A percentile compares a stretch with the other conserved stretches of the same genome.
Conservation (phyloP, 2,797 vertebrate species). For the Sphenopsis melanotis region DNA sequence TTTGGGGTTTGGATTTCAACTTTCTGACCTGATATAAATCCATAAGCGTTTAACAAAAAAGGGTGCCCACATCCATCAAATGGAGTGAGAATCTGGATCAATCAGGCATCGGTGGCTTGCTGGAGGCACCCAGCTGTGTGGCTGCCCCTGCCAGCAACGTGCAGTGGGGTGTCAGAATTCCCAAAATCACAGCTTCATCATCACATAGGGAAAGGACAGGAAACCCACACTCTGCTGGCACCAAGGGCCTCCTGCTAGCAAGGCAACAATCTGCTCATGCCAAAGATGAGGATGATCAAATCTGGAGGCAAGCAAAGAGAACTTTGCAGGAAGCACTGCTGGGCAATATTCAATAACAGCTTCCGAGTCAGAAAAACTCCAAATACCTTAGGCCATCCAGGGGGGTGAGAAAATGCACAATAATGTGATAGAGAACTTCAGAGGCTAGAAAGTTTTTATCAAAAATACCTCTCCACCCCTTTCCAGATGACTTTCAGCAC, state of each 20-base stretch:
- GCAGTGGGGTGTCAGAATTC: background rate
- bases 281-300: background rate
- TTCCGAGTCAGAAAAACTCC: background rate
- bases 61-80: accelerated
- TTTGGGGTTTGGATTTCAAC: background rate
- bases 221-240: accelerated
- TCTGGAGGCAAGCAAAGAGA: background rate
- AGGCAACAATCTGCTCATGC: background rate
- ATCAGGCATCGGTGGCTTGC: background rate
- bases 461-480: background rate
- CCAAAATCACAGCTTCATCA: background rate
- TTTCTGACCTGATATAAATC: background rate
- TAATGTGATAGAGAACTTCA: background rate
- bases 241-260: background rate
- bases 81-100: background rate
- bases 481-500: background rate
- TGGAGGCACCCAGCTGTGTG: background rate
- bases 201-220: background rate
- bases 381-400: accelerated
- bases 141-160: background rate
- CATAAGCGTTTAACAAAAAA: background rate
- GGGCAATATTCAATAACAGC: background rate
- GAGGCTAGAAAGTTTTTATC: background rate
- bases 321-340: background rate
- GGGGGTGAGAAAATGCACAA: background rate